Percentiles rank a stretch among this genome's conserved stretches.
Evolutionary conservation across 2,113 vertebrate genomes (phyloP).

Genomic region (Dolichallabes microphthalmus): DNA sequence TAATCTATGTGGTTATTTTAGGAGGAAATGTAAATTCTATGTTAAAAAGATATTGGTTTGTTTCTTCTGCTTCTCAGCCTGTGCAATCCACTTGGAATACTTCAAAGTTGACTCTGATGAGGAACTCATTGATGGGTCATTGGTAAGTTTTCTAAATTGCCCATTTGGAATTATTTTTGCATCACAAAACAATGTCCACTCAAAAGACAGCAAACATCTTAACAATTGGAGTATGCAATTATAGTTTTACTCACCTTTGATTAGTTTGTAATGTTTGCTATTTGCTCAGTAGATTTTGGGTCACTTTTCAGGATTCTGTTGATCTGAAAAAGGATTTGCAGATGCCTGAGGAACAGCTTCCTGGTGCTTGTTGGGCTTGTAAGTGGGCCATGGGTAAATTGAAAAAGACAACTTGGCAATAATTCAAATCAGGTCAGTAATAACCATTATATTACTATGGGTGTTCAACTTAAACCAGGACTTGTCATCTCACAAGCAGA

Average conservation of each 20-base stretch:
- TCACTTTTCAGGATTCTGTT: not conserved
- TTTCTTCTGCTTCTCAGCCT: conserved; percentile 18
- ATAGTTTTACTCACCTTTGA: not conserved
- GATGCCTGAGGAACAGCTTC: conserved; percentile 28
- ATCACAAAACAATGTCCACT: not conserved
- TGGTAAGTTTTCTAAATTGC: conserved; percentile 1
- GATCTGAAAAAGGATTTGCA: not conserved
- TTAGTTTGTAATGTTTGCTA: not conserved
- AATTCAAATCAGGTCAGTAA: conserved; percentile 38
- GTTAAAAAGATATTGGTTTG: not conserved
- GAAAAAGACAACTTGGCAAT: conserved; percentile 28
- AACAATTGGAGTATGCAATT: not conserved
- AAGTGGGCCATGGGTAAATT: conserved; percentile 59
- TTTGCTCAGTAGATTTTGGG: not conserved
- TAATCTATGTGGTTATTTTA: not conserved
- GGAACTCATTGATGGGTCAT: not conserved
- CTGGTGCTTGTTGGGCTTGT: conserved; percentile 61
- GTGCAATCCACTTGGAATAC: conserved; percentile 23
- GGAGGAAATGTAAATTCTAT: too few relatives aligned
- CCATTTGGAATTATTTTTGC: not conserved
- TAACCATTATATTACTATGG: not conserved
- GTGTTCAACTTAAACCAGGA: too few relatives aligned
- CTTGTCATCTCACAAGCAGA: too few relatives aligned
- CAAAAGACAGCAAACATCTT: not conserved
- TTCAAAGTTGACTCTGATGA: conserved; percentile 26